A percentile compares a stretch with the other conserved stretches of the same genome.
These are phyloP conservation scores for Rutpela maculata DNA, from an alignment of 2,888 invertebrate genomes.

Conservation along the genomic window DNA sequence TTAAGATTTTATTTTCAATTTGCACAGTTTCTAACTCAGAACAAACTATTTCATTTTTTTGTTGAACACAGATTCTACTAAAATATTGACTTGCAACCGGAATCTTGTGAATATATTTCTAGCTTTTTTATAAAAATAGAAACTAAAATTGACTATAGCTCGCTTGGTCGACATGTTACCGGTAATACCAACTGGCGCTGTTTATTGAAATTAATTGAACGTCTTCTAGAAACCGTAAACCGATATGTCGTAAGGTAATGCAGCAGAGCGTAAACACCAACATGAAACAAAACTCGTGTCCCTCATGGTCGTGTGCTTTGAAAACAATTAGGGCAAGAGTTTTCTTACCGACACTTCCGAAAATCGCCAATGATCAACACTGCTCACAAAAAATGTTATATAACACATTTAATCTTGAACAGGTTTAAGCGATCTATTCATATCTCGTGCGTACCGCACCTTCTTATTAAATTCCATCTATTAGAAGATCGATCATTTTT, in stretches of 20 bases:
- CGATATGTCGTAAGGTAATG: conserved; percentile 65
- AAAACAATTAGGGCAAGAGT: conserved; percentile 12
- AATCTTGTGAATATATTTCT: too few species aligned
- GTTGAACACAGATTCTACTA: too few species aligned
- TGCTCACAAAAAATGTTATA: neutral
- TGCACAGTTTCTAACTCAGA: too few species aligned
- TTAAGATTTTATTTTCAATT: too few species aligned
- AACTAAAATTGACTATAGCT: neutral
- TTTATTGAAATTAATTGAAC: conserved; percentile 61
- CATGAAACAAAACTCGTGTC: neutral
- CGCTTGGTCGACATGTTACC: conserved; percentile 53
- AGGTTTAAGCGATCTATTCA: too few species aligned
- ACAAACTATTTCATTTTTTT: too few species aligned
- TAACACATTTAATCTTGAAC: too few species aligned
- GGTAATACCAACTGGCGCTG: conserved; percentile 67
- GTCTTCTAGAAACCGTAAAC: conserved; percentile 66
- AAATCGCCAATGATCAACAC: neutral
- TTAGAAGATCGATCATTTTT: neutral
- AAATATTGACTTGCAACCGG: too few species aligned
- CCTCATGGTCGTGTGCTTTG: neutral
- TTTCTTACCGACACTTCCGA: neutral
- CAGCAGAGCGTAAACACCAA: conserved; percentile 46
- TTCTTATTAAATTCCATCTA: neutral
- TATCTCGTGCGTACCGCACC: neutral
- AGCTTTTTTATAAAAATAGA: neutral